These are phyloP conservation scores for Apeira syringaria DNA, from an alignment of 2,888 invertebrate species.

Conservation along the genomic window DNA sequence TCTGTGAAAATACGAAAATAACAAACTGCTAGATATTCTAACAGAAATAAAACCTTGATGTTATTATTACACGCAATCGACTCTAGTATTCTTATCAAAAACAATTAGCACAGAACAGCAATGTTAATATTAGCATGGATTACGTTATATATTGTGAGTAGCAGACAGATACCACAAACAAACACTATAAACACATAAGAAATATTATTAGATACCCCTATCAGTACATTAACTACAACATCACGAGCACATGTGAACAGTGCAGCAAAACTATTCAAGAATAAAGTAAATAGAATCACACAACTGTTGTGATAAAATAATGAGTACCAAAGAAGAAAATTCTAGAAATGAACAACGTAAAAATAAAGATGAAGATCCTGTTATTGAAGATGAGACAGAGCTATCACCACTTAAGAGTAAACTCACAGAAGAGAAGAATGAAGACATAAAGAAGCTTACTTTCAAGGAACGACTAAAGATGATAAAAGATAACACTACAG, in stretches of 20 bases:
- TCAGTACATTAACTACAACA: constrained; percentile 31
- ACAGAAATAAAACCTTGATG: constrained; percentile 8
- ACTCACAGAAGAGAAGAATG: constrained; percentile 31
- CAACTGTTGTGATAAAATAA: too few relatives aligned
- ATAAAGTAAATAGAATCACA: too few relatives aligned
- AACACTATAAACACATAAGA: constrained; percentile 29
- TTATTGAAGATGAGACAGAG: constrained; percentile 37
- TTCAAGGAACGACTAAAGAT: constrained; percentile 56
- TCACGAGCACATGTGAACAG: constrained; percentile 4
- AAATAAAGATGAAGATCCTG: constrained; percentile 25
- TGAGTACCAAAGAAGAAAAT: constrained; percentile 24
- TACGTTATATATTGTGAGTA: constrained; percentile 38
- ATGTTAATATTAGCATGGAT: constrained; percentile 54
- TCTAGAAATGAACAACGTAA: constrained; percentile 9
- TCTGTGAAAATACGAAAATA: too few relatives aligned
- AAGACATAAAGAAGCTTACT: constrained; percentile 46
- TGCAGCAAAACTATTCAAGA: neutral
- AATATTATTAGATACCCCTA: constrained; percentile 26
- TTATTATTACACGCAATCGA: constrained; percentile 27
- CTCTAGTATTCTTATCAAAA: constrained; percentile 43
- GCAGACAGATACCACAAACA: constrained; percentile 25
- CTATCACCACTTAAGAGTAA: constrained; percentile 53
- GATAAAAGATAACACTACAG: constrained; percentile 84
- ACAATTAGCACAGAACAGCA: constrained; percentile 33
- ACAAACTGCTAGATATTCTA: neutral